phyloP scores from a whole-genome alignment of 2,888 invertebrate genomes.

The Eurytoma californica region DNA sequence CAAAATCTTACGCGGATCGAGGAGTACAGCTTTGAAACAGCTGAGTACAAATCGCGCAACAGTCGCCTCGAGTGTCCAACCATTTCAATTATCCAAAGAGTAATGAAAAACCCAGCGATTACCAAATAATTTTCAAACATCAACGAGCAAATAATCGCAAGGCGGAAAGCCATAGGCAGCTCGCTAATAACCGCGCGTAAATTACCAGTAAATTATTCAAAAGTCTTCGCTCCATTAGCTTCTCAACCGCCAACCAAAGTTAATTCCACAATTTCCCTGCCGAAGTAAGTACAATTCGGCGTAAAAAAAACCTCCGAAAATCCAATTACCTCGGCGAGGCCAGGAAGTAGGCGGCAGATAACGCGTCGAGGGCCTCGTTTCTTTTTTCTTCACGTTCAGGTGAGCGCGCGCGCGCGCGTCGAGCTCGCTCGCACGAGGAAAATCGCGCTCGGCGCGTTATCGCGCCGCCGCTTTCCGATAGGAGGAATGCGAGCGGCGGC shows the following conservation, averaged over 20 bases:
- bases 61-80: too few relatives aligned
- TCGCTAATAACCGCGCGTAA: slow-evolving; percentile 9
- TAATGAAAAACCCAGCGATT: not conserved
- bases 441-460: not conserved
- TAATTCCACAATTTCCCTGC: too few relatives aligned
- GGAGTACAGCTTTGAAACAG: too few relatives aligned
- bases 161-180: too few relatives aligned
- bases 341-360: not conserved
- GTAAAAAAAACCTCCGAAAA: not conserved
- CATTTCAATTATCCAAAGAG: not conserved
- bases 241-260: too few relatives aligned
- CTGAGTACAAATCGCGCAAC: too few relatives aligned
- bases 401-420: not conserved
- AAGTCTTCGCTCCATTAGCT: not conserved
- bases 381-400: too few relatives aligned
- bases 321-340: not conserved
- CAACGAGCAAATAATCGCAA: too few relatives aligned
- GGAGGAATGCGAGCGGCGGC: slow-evolving; percentile 37
- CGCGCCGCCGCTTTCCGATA: slow-evolving; percentile 33
- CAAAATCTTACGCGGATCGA: too few relatives aligned
- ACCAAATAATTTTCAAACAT: too few relatives aligned
- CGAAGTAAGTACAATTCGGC: too few relatives aligned
- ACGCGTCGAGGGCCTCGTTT: not conserved
- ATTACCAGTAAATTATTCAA: slow-evolving; percentile 15
- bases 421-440: not conserved